phyloP scores from a whole-genome alignment of 2,888 invertebrate species.

The Onchidella celtica region DNA sequence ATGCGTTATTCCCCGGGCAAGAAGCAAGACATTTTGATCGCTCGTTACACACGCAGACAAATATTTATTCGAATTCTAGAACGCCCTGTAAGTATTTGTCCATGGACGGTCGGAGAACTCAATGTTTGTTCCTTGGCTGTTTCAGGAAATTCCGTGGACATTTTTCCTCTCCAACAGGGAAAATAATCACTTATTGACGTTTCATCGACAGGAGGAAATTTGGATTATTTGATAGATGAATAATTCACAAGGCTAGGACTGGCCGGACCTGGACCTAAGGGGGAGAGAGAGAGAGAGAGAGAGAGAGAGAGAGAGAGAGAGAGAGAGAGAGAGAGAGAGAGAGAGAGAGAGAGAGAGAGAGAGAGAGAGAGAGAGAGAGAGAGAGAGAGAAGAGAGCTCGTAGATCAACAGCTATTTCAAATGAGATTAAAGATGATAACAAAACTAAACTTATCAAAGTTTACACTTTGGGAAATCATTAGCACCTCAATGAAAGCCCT shows the following conservation, averaged over 20 bases:
- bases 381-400: no score
- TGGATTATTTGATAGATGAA: constrained; percentile 16
- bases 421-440: no score
- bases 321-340: no score
- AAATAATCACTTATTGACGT: constrained; percentile 14
- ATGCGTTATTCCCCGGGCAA: no score
- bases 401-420: no score
- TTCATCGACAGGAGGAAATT: constrained; percentile 23
- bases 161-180: not conserved
- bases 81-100: not conserved
- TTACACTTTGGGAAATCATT: no score
- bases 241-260: not conserved
- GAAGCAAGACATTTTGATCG: not conserved
- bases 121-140: not conserved
- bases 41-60: constrained; percentile 2
- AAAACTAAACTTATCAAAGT: no score
- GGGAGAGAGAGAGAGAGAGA: not conserved
- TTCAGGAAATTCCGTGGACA: not conserved
- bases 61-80: not conserved
- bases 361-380: no score
- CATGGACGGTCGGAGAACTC: not conserved
- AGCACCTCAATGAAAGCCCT: no score
- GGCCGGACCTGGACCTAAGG: not conserved
- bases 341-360: no score
- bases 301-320: no score